phyloP scores from a whole-genome alignment of 2,888 invertebrate genomes.

The Lepidocyrtinus sp. region DNA sequence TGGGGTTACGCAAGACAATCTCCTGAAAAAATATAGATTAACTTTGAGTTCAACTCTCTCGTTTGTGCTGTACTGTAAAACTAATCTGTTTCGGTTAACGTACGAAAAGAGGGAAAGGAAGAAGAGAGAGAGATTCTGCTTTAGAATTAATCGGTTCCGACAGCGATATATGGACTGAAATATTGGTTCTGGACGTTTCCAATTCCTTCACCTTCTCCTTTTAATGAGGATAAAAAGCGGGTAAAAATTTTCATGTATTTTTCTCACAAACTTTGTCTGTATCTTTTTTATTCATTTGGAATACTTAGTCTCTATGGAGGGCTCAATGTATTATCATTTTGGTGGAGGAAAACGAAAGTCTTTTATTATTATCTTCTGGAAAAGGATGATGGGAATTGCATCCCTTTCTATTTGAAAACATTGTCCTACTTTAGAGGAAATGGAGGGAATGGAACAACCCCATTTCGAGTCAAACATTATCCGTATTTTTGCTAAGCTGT shows the following conservation, averaged over 20 bases:
- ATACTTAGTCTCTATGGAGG: not conserved
- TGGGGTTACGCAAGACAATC: conserved; percentile 27
- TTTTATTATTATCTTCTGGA: too few relatives aligned
- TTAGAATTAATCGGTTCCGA: conserved; percentile 55
- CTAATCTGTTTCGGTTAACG: conserved; percentile 57
- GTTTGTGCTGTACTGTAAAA: too few relatives aligned
- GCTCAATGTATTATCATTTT: conserved; percentile 16
- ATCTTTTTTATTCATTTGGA: conserved; percentile 3
- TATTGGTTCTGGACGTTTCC: conserved; percentile 31
- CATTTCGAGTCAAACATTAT: not conserved
- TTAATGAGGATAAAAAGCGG: conserved; percentile 1
- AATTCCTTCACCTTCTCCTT: conserved; percentile 20
- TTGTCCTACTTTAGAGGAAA: not conserved
- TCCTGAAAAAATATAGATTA: too few relatives aligned
- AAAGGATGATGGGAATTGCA: not conserved
- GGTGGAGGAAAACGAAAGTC: not conserved
- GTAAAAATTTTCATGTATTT: not conserved
- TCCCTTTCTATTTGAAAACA: conserved; percentile 12
- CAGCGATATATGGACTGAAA: conserved; percentile 56
- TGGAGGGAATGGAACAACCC: not conserved
- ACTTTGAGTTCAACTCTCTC: too few relatives aligned
- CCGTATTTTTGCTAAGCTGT: too few relatives aligned
- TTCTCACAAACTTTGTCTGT: too few relatives aligned
- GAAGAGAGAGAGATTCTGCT: conserved; percentile 7
- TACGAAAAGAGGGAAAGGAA: not conserved